Evolutionary conservation across 2,888 invertebrate genomes (phyloP), one percentile per base, ranked within the genome.

Genomic region (Phaonia tiefii): DNA sequence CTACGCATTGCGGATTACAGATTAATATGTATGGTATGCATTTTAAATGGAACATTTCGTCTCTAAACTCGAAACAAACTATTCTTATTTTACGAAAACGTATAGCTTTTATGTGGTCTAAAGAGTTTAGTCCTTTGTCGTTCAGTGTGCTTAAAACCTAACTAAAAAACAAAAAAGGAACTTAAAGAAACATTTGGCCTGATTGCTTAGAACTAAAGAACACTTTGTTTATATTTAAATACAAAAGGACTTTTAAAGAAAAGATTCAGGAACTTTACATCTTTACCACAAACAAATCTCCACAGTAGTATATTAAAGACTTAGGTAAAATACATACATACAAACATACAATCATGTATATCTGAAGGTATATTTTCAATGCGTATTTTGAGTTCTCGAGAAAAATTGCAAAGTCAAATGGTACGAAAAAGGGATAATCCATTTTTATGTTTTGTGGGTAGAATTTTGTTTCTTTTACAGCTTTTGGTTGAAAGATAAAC

Each of bases 391-490:
- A 7, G 13, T 10, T 31, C 4, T 31, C 3, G 54, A 60, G 37
- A 56, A 22, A 79, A 72, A 75, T 31, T 72, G 44, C 71, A 72
- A 80, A 75, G 69, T 70, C 75, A 79, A 67, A 79, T 17, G 22
- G 42, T 10, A 22, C 25, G 11, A 56, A 79, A 69, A 76, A 73
- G 31, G 79, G 75, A 80, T 76, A 76, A 80, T 76, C 75, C 75
- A 69, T 75, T 76, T 70, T 75, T 65, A 70, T 73, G 63, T 72
- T 75, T 75, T 80, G 75, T 76, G 80, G 80, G 75, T 49, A 75
- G 8, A 73, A 69, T 75, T 51, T 46, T 75, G 54, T 63, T 63
- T 25, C 54, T n/a, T n/a, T n/a, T n/a, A n/a, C n/a, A n/a, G n/a
- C n/a, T n/a, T n/a, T n/a, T n/a, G 56, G 31, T 26, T 11, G 13